These are phyloP conservation scores for Chromoteleia sp. DNA, from an alignment of 2,888 invertebrate species.

Conservation along the genomic window DNA sequence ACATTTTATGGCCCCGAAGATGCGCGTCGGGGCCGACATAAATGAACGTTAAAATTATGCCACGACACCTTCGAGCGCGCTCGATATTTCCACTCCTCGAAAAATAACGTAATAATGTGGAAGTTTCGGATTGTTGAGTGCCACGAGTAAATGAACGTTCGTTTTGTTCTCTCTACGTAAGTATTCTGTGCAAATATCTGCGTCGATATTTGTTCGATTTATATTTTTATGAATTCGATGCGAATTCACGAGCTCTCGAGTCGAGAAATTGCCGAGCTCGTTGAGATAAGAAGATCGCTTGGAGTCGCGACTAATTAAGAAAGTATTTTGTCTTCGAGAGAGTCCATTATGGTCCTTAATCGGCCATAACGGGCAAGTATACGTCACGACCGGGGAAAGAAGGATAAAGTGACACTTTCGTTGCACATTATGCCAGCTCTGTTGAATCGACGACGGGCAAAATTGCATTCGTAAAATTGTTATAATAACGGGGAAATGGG, in stretches of 20 bases:
- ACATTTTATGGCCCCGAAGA: background rate
- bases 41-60: background rate
- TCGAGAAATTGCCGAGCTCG: background rate
- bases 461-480: conserved; percentile 44
- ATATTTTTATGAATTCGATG: no score
- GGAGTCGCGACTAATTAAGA: conserved; percentile 43
- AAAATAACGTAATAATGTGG: no score
- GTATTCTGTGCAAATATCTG: no score
- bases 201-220: no score
- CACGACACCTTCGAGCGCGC: no score
- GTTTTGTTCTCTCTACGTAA: no score
- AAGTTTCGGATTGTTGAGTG: no score
- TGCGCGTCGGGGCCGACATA: background rate
- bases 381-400: conserved; percentile 29
- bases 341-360: conserved; percentile 35
- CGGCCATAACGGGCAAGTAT: conserved; percentile 38
- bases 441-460: conserved; percentile 15
- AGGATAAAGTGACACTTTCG: conserved; percentile 38
- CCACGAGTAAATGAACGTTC: background rate
- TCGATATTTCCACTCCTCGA: no score
- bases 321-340: conserved; percentile 27
- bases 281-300: conserved; percentile 46
- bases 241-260: background rate
- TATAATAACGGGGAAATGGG: conserved; percentile 43
- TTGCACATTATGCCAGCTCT: conserved; percentile 21